Percentiles rank a stretch among this genome's conserved stretches.
These are phyloP conservation scores for Larimichthys polyactis DNA, from an alignment of 2,113 vertebrate genomes.

Conservation along the genomic window DNA sequence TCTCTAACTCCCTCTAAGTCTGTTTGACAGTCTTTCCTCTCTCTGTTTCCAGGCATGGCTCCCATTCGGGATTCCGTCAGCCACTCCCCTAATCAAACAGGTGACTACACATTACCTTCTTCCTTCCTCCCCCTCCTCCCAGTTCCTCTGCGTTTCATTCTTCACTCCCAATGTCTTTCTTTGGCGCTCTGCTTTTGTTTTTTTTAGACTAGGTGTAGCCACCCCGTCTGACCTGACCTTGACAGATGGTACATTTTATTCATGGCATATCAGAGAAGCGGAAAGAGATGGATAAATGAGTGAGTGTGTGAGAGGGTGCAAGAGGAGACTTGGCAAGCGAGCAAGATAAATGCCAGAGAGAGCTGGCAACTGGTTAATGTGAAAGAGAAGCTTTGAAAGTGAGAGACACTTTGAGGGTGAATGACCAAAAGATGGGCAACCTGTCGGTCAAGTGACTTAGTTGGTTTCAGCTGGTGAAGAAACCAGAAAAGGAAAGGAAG, in stretches of 20 bases:
- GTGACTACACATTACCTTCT: conserved; percentile 82
- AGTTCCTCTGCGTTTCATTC: conserved; percentile 19
- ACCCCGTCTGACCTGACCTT: conserved; percentile 26
- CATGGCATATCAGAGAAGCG: conserved; percentile 16
- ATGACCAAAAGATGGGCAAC: not conserved
- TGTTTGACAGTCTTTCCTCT: conserved; percentile 75
- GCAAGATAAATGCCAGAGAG: conserved; percentile 33
- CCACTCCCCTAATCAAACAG: conserved; percentile 98
- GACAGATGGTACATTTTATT: conserved; percentile 33
- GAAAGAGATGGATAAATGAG: conserved; percentile 17
- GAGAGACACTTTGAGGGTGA: not conserved
- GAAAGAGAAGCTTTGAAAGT: conserved; percentile 23
- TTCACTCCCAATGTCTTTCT: conserved; percentile 12
- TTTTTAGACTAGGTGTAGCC: not conserved
- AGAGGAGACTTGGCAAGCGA: conserved; percentile 62
- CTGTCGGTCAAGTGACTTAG: not conserved
- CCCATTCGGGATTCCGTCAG: conserved; percentile 97
- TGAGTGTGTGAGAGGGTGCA: conserved; percentile 35
- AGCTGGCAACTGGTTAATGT: conserved; percentile 69
- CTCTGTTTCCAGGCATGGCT: conserved; percentile 91
- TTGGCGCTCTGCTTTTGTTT: conserved; percentile 17
- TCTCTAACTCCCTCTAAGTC: conserved; percentile 39
- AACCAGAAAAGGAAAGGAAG: not conserved
- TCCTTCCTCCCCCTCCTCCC: conserved; percentile 8
- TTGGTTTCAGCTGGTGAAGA: not conserved